Evolutionary conservation across 2,888 invertebrate genomes (phyloP).

Genomic region (Cheilosia variabilis): DNA sequence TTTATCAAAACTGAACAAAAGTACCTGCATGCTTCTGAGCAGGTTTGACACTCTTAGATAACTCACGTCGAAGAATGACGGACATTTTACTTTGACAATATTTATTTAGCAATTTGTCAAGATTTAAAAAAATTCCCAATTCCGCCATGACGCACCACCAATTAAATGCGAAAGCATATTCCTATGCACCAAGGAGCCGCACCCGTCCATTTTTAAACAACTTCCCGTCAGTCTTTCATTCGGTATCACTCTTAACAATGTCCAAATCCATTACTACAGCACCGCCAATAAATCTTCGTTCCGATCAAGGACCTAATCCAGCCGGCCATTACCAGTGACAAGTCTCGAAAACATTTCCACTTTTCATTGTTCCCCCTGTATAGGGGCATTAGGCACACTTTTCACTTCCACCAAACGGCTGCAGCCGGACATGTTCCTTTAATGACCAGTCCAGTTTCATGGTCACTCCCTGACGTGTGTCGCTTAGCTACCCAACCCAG

Average conservation of each 20-base stretch:
- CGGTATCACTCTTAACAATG: neutral
- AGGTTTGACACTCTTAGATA: too few species aligned
- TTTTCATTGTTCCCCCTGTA: constrained; percentile 4
- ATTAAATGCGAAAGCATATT: neutral
- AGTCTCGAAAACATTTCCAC: constrained; percentile 32
- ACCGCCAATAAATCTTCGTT: constrained; percentile 23
- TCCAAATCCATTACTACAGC: constrained; percentile 4
- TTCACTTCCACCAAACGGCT: constrained; percentile 6
- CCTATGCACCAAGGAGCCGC: neutral
- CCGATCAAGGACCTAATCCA: constrained; percentile 41
- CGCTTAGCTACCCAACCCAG: constrained; percentile 44
- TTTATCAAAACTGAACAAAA: too few species aligned
- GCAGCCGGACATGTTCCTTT: constrained; percentile 60
- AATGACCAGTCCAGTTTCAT: constrained; percentile 61
- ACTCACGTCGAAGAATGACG: too few species aligned
- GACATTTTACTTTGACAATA: too few species aligned
- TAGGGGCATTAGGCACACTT: constrained; percentile 2
- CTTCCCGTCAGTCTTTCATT: neutral
- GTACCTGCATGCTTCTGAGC: too few species aligned
- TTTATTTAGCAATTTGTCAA: too few species aligned
- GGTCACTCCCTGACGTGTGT: constrained; percentile 47
- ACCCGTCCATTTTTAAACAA: neutral
- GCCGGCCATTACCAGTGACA: constrained; percentile 42
- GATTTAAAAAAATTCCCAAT: too few species aligned
- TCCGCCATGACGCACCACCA: neutral